These are phyloP conservation scores for Stenodema calcarata DNA, from an alignment of 2,888 invertebrate species.

Conservation along the genomic window DNA sequence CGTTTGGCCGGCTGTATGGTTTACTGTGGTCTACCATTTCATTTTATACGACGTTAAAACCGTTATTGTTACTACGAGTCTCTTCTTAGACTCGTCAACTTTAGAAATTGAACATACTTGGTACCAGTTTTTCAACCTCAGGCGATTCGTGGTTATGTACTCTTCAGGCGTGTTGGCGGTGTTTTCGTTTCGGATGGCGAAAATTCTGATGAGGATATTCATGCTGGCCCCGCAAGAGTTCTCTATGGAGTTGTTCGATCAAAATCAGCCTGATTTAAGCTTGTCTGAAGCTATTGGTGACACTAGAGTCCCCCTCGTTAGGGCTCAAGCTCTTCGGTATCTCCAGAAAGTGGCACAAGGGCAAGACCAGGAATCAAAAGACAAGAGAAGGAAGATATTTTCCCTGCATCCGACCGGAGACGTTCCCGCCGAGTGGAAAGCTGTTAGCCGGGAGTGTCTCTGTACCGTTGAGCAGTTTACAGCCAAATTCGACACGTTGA, in stretches of 20 bases:
- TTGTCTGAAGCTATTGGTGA: slow-evolving; percentile 22
- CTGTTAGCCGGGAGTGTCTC: neutral
- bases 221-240: slow-evolving; percentile 16
- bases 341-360: neutral
- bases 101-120: slow-evolving; percentile 18
- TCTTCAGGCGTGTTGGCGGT: neutral
- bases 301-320: neutral
- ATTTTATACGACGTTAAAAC: slow-evolving; percentile 21
- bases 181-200: slow-evolving; percentile 18
- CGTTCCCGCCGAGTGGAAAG: slow-evolving; percentile 2
- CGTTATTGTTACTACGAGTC: neutral
- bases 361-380: neutral
- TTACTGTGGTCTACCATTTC: slow-evolving; percentile 33
- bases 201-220: slow-evolving; percentile 16
- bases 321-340: slow-evolving; percentile 18
- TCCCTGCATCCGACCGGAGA: slow-evolving; percentile 15
- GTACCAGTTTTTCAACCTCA: slow-evolving; percentile 28
- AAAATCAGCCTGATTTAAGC: neutral
- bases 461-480: neutral
- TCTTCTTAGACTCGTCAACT: slow-evolving; percentile 7
- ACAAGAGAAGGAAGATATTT: slow-evolving; percentile 7
- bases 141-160: slow-evolving; percentile 23
- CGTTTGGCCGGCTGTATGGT: neutral
- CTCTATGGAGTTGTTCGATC: slow-evolving; percentile 1
- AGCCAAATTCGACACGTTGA: neutral